phyloP scores from a whole-genome alignment of 1,140 invertebrate species.

The Tetramorium alpestre region DNA sequence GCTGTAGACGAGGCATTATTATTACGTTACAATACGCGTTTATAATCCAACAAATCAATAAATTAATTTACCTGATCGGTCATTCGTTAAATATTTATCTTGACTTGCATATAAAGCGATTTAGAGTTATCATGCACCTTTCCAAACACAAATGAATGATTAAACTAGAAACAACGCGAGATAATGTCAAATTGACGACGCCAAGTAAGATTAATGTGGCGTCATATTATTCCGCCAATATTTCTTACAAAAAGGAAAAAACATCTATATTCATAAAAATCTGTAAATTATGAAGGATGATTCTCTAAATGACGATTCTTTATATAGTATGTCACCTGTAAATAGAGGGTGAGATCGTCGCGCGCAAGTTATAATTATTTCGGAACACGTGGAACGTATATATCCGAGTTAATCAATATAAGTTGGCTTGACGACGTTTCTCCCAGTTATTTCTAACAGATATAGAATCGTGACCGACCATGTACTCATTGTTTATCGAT shows the following conservation, averaged over 20 bases:
- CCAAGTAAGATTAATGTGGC: background rate
- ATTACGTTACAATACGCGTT: background rate
- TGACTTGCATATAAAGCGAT: no score
- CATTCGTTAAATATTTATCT: background rate
- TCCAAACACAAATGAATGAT: background rate
- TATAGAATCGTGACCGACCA: slow-evolving; percentile 38
- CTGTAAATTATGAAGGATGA: background rate
- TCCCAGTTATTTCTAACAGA: background rate
- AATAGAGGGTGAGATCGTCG: background rate
- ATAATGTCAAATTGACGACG: background rate
- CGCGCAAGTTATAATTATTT: slow-evolving; percentile 29
- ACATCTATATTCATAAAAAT: background rate
- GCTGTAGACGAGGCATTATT: background rate
- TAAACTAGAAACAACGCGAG: background rate
- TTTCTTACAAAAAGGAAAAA: background rate
- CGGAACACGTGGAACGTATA: background rate
- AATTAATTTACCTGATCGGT: slow-evolving; percentile 5
- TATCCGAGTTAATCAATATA: slow-evolving; percentile 44
- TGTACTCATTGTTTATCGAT: slow-evolving; percentile 25
- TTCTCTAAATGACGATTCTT: background rate
- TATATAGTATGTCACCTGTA: background rate
- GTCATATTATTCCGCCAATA: background rate
- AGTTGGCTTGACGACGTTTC: background rate
- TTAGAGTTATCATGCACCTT: background rate
- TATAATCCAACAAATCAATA: background rate